Percentiles rank a stretch among this genome's conserved stretches.
phyloP scores from a whole-genome alignment of 2,888 invertebrate genomes.

The Caenorhabditis sp. region DNA sequence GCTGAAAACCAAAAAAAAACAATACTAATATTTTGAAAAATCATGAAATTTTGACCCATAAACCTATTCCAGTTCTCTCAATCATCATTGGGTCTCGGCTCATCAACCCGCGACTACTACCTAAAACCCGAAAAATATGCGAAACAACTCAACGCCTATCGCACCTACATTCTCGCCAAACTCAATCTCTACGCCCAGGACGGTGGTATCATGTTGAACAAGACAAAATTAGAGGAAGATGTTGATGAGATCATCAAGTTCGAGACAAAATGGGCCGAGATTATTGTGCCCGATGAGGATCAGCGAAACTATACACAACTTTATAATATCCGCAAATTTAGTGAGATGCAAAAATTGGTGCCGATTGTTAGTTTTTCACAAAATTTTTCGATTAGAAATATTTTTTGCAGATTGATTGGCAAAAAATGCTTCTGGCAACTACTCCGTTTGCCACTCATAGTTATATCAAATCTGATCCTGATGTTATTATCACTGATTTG shows the following conservation, averaged over 20 bases:
- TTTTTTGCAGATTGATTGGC: slow-evolving; percentile 69
- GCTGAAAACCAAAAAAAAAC: too few species aligned
- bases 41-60: neutral
- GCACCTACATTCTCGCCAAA: slow-evolving; percentile 58
- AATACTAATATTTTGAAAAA: too few species aligned
- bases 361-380: slow-evolving; percentile 53
- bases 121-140: slow-evolving; percentile 65
- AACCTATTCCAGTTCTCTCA: slow-evolving; percentile 59
- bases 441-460: slow-evolving; percentile 66
- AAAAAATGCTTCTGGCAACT: slow-evolving; percentile 60
- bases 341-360: slow-evolving; percentile 56
- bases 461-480: slow-evolving; percentile 68
- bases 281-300: slow-evolving; percentile 67
- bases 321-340: slow-evolving; percentile 61
- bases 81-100: slow-evolving; percentile 67
- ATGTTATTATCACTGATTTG: slow-evolving; percentile 49
- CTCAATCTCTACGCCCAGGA: slow-evolving; percentile 57
- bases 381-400: neutral
- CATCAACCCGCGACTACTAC: slow-evolving; percentile 68
- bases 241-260: slow-evolving; percentile 65
- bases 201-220: slow-evolving; percentile 50
- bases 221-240: slow-evolving; percentile 53
- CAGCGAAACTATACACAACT: slow-evolving; percentile 57
- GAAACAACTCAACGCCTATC: slow-evolving; percentile 68
- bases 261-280: slow-evolving; percentile 63